Base-by-base conservation (phyloP, 2,113 vertebrate genomes). In the Canis aureus region DNA sequence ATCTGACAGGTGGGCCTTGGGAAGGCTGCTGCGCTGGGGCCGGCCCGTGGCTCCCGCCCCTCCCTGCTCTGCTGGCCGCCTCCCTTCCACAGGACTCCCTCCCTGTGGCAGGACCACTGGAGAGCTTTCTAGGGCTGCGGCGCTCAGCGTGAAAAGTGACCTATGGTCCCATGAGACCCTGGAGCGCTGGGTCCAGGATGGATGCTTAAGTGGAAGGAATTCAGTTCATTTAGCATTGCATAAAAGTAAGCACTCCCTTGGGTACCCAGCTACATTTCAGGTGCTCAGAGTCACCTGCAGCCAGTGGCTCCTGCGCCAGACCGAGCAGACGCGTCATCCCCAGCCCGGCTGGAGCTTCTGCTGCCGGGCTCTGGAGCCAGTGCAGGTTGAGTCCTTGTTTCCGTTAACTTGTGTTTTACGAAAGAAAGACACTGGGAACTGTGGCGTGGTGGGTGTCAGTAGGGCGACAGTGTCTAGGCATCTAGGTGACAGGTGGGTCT, bases 181-280 rank as follows among this genome's bases (percentile, higher is more conserved):
- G 8, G 55, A 51, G 16, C 0, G 2, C 22, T 3, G 27, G 9
- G 29, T 49, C 49, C 10, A 1, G 19, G 25, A 3, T 32, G 32
- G 53, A 38, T 7, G 9, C 22, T 35, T 23, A 27, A 19, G 79
- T 17, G 59, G 22, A 59, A 23, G 19, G 3, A 5, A 1, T 12
- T 19, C 32, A 15, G 10, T 22, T 11, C 29, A 5, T 43, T 43
- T 0, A 3, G 35, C 11, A 0, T 22, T 15, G 8, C 13, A 16
- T 35, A 15, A 12, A 13, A 29, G 17, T 0, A 4, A 69, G 7
- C n/a, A 0, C 0, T 20, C 32, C 0, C 35, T 8, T 16, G 2
- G 20, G n/a, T 15, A 0, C 2, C 0, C 15, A 0, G 13, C 53
- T 11, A 0, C 15, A 0, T 29, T 3, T 2, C 13, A 0, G 2